Conservation (phyloP, 2,113 vertebrate species). For the Blennius ocellaris region DNA sequence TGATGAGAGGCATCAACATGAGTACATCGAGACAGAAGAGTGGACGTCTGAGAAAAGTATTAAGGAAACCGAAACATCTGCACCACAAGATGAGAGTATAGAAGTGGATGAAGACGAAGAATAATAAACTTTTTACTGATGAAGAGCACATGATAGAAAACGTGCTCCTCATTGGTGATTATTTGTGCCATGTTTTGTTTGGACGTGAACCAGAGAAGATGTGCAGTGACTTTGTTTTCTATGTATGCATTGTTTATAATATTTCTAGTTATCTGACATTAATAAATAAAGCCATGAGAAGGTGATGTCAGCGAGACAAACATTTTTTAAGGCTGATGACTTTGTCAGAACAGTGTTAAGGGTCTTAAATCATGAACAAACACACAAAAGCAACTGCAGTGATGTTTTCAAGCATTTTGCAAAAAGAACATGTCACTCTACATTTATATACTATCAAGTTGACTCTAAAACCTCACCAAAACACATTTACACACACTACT, state of each 20-base stretch:
- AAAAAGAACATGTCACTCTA: neutral
- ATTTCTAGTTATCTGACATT: neutral
- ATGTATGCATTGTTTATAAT: neutral
- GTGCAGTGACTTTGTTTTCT: slow-evolving; percentile 15
- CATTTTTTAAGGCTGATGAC: neutral
- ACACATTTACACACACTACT: slow-evolving; percentile 10
- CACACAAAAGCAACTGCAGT: slow-evolving; percentile 2
- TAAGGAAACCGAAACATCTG: slow-evolving; percentile 28
- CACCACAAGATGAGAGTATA: slow-evolving; percentile 44
- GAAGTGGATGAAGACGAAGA: neutral
- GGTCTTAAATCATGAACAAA: slow-evolving; percentile 3
- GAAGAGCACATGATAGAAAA: neutral
- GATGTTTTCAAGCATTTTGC: neutral
- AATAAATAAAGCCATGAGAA: slow-evolving; percentile 47
- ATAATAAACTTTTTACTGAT: neutral
- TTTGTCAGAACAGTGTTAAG: neutral
- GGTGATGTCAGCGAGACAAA: slow-evolving; percentile 45
- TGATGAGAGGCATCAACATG: slow-evolving; percentile 80
- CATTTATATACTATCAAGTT: neutral
- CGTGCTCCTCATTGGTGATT: too few relatives aligned
- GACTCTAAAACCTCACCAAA: neutral
- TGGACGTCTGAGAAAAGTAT: slow-evolving; percentile 62
- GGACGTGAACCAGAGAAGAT: slow-evolving; percentile 10
- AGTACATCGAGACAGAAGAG: slow-evolving; percentile 83
- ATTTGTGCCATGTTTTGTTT: neutral